phyloP scores from a whole-genome alignment of 2,888 invertebrate genomes.

The Drosophila paranaensis region DNA sequence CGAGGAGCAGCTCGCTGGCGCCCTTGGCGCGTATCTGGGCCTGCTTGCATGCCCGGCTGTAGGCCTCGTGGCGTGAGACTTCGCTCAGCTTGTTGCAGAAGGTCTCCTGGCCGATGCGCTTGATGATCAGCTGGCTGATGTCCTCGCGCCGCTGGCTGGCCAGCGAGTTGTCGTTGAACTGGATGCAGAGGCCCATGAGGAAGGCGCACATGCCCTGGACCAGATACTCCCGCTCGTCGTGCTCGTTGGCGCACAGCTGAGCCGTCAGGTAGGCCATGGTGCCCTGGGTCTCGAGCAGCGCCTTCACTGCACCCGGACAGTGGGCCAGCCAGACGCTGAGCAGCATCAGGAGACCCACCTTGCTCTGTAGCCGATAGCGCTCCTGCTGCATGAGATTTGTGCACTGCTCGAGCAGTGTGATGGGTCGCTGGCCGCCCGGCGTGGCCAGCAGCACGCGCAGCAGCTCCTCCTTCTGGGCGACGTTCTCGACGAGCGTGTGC shows the following conservation, averaged over 20 bases:
- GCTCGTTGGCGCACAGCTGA: slow-evolving; percentile 92
- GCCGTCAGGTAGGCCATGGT: slow-evolving; percentile 94
- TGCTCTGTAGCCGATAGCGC: slow-evolving; percentile 87
- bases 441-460: slow-evolving; percentile 95
- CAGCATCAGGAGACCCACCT: slow-evolving; percentile 96
- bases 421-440: slow-evolving; percentile 92
- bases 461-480: slow-evolving; percentile 94
- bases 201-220: slow-evolving; percentile 96
- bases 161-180: slow-evolving; percentile 94
- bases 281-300: slow-evolving; percentile 91
- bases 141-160: slow-evolving; percentile 91
- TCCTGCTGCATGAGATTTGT: slow-evolving; percentile 93
- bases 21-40: slow-evolving; percentile 93
- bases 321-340: slow-evolving; percentile 94
- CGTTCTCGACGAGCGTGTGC: slow-evolving; percentile 95
- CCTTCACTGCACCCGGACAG: slow-evolving; percentile 92
- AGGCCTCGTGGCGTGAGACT: slow-evolving; percentile 95
- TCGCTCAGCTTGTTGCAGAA: slow-evolving; percentile 94
- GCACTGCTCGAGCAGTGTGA: slow-evolving; percentile 95
- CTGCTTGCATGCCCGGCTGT: slow-evolving; percentile 96
- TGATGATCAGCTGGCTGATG: slow-evolving; percentile 91
- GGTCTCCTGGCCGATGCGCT: slow-evolving; percentile 95
- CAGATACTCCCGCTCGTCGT: slow-evolving; percentile 95
- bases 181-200: slow-evolving; percentile 95
- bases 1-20: slow-evolving; percentile 92